Evolutionary conservation across 2,888 invertebrate species (phyloP).

Genomic region (Stenodera caucasica): DNA sequence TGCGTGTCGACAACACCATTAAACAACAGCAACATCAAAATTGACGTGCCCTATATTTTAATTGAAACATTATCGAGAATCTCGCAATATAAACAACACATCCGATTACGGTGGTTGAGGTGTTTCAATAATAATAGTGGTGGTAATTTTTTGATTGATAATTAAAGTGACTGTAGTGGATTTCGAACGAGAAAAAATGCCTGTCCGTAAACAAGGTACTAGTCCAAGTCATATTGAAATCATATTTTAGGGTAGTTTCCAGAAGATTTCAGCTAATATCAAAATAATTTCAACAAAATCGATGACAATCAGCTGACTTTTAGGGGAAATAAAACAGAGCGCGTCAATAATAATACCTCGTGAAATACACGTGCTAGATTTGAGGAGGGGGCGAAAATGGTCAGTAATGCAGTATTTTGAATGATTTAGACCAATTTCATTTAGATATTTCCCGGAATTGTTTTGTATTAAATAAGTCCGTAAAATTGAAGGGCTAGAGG

Average conservation of each 20-base stretch:
- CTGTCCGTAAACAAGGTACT: slow-evolving; percentile 75
- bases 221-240: slow-evolving; percentile 37
- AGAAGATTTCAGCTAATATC: no score
- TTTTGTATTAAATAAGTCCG: no score
- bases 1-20: slow-evolving; percentile 26
- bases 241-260: neutral
- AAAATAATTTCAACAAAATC: no score
- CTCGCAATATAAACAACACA: neutral
- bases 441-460: no score
- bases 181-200: slow-evolving; percentile 56
- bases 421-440: neutral
- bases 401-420: slow-evolving; percentile 7
- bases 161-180: neutral
- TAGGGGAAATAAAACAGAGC: slow-evolving; percentile 14
- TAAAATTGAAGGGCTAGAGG: neutral
- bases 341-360: slow-evolving; percentile 35
- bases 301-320: slow-evolving; percentile 27
- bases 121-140: slow-evolving; percentile 10
- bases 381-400: slow-evolving; percentile 19
- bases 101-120: neutral
- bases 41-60: neutral
- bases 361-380: slow-evolving; percentile 30
- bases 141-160: neutral
- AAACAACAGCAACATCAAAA: neutral
- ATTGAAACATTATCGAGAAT: neutral